These are phyloP conservation scores for Mus minutoides DNA, from an alignment of 2,797 vertebrate species.

Conservation along the genomic window DNA sequence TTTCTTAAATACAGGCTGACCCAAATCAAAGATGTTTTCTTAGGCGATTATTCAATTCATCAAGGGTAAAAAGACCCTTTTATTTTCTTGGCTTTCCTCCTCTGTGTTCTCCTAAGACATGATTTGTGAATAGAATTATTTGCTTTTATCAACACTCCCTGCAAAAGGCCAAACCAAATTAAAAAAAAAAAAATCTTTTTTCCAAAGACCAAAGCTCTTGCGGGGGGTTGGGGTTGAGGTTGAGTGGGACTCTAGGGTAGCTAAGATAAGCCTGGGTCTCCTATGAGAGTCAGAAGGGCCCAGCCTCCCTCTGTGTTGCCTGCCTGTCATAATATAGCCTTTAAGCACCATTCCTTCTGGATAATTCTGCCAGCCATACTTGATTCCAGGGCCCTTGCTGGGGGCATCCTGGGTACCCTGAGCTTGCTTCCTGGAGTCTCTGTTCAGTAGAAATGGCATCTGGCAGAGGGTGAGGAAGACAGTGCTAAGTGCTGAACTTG, in stretches of 20 bases:
- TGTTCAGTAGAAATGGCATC: background rate
- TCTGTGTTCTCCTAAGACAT: constrained; percentile 2
- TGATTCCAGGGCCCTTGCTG: background rate
- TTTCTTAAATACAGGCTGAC: constrained; percentile 51
- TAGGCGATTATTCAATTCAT: constrained; percentile 59
- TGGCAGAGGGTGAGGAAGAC: background rate
- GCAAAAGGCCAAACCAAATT: constrained; percentile 38
- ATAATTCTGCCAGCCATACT: background rate
- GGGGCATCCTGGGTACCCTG: background rate
- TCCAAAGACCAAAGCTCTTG: background rate
- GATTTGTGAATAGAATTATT: constrained; percentile 45
- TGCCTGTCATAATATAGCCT: background rate
- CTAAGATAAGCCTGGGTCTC: background rate
- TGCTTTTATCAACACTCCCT: background rate
- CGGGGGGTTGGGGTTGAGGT: background rate
- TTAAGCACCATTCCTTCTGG: background rate
- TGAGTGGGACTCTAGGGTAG: background rate
- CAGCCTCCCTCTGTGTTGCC: rapidly evolving
- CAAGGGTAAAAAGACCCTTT: constrained; percentile 7
- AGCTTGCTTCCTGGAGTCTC: background rate
- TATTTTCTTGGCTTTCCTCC: background rate
- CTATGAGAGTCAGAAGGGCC: rapidly evolving
- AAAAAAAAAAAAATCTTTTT: background rate
- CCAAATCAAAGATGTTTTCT: constrained; percentile 57
- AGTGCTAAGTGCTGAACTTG: background rate